Percentiles rank a stretch among this genome's conserved stretches.
Conservation (phyloP, 2,797 vertebrate species). For the Danio albolineatus region DNA sequence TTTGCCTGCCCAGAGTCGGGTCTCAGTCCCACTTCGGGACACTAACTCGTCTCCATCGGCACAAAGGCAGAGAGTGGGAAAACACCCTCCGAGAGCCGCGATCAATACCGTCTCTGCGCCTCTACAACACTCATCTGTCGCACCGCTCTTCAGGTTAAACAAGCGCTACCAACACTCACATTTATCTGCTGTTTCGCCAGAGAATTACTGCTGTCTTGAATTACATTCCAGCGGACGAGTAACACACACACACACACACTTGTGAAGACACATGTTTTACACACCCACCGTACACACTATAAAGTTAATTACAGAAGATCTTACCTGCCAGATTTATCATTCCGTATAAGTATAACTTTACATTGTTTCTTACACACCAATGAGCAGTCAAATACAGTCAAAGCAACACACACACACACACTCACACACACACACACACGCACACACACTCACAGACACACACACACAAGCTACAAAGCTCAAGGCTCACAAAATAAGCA, state of each 20-base stretch:
- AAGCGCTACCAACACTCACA: slow-evolving; percentile 30
- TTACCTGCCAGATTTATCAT: no score
- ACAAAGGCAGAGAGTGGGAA: slow-evolving; percentile 2
- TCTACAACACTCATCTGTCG: background rate
- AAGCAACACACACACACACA: slow-evolving; percentile 24
- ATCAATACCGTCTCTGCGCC: no score
- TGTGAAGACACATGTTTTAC: slow-evolving; percentile 19
- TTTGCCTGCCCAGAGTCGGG: slow-evolving; percentile 38
- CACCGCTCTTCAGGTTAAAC: background rate
- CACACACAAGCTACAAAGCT: background rate
- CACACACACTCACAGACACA: no score
- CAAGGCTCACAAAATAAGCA: background rate
- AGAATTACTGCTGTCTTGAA: slow-evolving; percentile 74
- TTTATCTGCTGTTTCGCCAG: slow-evolving; percentile 70
- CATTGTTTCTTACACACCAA: slow-evolving; percentile 16
- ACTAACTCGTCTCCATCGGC: background rate
- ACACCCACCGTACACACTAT: slow-evolving; percentile 18
- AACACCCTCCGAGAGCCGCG: no score
- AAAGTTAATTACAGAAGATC: background rate
- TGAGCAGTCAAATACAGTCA: no score
- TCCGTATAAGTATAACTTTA: no score
- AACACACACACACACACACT: slow-evolving; percentile 36
- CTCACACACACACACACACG: slow-evolving; percentile 13
- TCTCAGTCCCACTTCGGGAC: slow-evolving; percentile 33
- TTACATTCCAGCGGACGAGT: slow-evolving; percentile 70